These are phyloP conservation scores for Drosophila truncata DNA, from an alignment of 1,140 invertebrate genomes.

Conservation along the genomic window DNA sequence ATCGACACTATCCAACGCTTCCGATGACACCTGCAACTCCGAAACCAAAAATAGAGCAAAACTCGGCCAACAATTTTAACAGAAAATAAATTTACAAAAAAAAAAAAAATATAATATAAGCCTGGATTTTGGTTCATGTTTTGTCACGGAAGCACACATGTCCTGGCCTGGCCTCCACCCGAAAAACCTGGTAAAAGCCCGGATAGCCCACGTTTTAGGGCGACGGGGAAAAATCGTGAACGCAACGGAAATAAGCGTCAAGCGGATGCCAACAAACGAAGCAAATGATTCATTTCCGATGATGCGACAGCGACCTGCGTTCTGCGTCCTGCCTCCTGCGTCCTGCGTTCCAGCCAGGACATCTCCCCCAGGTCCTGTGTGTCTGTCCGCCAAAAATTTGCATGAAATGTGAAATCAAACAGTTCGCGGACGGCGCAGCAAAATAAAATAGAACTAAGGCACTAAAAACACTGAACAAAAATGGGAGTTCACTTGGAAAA, in stretches of 20 bases:
- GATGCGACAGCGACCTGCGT: conserved; percentile 74
- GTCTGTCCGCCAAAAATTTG: conserved; percentile 73
- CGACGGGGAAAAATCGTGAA: conserved; percentile 29
- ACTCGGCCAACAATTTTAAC: conserved; percentile 26
- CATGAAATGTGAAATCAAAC: conserved; percentile 82
- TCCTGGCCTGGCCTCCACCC: conserved; percentile 56
- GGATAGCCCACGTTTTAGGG: conserved; percentile 42
- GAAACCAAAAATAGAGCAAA: conserved; percentile 9
- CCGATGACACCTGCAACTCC: conserved; percentile 15
- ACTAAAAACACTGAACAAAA: conserved; percentile 11
- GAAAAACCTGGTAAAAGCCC: conserved; percentile 22
- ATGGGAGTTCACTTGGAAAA: too few species aligned
- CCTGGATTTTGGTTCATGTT: conserved; percentile 59
- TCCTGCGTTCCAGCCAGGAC: background rate
- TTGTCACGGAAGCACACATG: conserved; percentile 80
- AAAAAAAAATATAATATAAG: background rate
- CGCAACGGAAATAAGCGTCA: conserved; percentile 84
- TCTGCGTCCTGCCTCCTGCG: conserved; percentile 23
- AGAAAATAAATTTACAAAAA: background rate
- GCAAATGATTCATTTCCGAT: conserved; percentile 85
- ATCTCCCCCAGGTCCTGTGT: conserved; percentile 1
- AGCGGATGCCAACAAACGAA: conserved; percentile 85
- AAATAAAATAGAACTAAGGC: conserved; percentile 31
- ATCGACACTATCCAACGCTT: conserved; percentile 39
- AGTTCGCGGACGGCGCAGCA: conserved; percentile 35